These are phyloP conservation scores for Heterochromis multidens DNA, from an alignment of 2,113 vertebrate species.

Conservation along the genomic window DNA sequence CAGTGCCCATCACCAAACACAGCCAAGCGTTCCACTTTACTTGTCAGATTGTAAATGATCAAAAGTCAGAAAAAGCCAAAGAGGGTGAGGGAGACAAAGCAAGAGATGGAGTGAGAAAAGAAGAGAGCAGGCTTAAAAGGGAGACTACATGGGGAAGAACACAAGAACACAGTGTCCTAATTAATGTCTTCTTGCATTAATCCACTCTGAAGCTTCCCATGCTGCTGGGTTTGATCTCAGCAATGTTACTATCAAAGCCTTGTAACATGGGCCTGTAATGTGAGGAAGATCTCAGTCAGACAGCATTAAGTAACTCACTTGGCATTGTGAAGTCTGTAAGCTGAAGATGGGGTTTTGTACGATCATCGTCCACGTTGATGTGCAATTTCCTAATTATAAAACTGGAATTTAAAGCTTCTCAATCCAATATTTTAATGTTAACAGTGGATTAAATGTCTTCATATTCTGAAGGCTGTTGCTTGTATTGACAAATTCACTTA, in stretches of 20 bases:
- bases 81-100: conserved; percentile 12
- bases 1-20: not conserved
- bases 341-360: not conserved
- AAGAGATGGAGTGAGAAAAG: not conserved
- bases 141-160: conserved; percentile 47
- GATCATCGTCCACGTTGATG: not conserved
- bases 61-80: conserved; percentile 17
- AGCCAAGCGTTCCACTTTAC: not conserved
- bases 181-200: conserved; percentile 63
- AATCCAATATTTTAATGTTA: not conserved
- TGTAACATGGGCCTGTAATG: conserved; percentile 9
- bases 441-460: not conserved
- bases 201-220: conserved; percentile 49
- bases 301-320: conserved; percentile 12
- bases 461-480: not conserved
- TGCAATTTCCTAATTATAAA: not conserved
- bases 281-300: conserved; percentile 38
- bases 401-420: not conserved
- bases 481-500: not conserved
- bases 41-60: conserved; percentile 42
- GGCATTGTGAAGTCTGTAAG: not conserved
- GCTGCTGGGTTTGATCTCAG: conserved; percentile 60
- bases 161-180: conserved; percentile 57
- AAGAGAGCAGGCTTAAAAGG: conserved; percentile 18
- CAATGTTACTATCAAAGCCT: conserved; percentile 52